Evolutionary conservation across 2,888 invertebrate genomes (phyloP).

Genomic region (Hipparchia semele): DNA sequence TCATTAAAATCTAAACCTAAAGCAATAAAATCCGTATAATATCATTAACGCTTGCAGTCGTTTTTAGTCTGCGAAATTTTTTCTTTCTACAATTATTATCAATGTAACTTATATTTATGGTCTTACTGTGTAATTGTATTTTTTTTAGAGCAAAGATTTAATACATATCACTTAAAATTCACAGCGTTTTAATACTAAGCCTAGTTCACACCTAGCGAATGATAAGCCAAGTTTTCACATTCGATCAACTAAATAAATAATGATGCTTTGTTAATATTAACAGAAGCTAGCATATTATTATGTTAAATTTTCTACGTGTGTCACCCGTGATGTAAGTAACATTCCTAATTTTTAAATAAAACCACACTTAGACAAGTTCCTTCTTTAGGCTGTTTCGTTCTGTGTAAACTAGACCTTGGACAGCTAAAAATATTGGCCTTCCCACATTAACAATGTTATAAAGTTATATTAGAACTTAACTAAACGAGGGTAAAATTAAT

Average conservation of each 20-base stretch:
- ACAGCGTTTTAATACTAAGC: slow-evolving; percentile 20
- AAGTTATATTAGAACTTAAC: background rate
- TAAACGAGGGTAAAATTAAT: background rate
- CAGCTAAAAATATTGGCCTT: background rate
- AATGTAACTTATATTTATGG: too few relatives aligned
- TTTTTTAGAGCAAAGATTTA: background rate
- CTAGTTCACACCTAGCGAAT: background rate
- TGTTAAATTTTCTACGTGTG: too few relatives aligned
- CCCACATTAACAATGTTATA: background rate
- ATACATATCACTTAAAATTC: slow-evolving; percentile 13
- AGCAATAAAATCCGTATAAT: too few relatives aligned
- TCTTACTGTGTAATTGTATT: background rate
- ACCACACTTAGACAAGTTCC: background rate
- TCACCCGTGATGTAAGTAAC: background rate
- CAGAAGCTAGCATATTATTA: background rate
- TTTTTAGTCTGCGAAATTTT: background rate
- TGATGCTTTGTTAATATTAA: background rate
- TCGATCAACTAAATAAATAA: background rate
- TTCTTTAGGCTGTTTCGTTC: background rate
- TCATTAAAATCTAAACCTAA: too few relatives aligned
- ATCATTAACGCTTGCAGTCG: background rate
- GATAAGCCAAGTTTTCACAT: background rate
- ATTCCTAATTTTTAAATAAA: background rate
- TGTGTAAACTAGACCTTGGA: background rate
- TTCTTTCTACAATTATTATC: too few relatives aligned